Evolutionary conservation across 2,888 invertebrate species (phyloP), one percentile per base, ranked within the genome.

Genomic region (Pherbina coryleti): DNA sequence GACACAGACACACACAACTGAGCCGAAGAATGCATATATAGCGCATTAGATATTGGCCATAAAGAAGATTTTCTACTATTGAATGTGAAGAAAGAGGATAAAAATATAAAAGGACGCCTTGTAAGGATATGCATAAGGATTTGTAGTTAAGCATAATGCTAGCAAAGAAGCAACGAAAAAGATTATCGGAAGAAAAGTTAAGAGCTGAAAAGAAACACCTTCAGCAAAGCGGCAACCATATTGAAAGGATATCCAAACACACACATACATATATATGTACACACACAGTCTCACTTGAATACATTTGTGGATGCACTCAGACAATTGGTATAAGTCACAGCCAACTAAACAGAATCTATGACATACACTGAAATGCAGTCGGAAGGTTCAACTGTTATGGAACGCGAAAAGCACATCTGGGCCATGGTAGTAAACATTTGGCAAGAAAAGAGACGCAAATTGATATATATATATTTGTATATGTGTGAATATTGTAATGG

Each of bases 401-500:
- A 74, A 77, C 31, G 69, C 37, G 5, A 37, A 77, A 69, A 77
- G 57, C 73, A 77, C 77, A 75, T 75, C 74, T 75, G 70, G 62
- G 74, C 70, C 75, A 75, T 75, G 37, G 70, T 78, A 53, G 70
- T 34, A 69, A 57, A 74, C 64, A 66, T 44, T 44, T 44, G 11
- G 44, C 44, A 44, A 44, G 44, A 44, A 11, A 44, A 44, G 44
- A 19, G 53, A 31, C 62, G 67, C 77, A 71, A 75, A 57, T 34
- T 79, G 80, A 81, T 79, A 78, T 81, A 76, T 44, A 44, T 44
- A 14, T 44, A 11, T 11, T n/a, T n/a, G 2, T 11, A 44, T 44
- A 44, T 44, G 14, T 11, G 44, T 44, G 3, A 44, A 14, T 44
- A 11, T 3, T 11, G 14, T 44, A 3, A 7, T 44, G 44, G 11